Evolutionary conservation across 2,113 vertebrate genomes (phyloP), one percentile per base, ranked within the genome.

Genomic region (Boulengeromyrus knoepffleri): DNA sequence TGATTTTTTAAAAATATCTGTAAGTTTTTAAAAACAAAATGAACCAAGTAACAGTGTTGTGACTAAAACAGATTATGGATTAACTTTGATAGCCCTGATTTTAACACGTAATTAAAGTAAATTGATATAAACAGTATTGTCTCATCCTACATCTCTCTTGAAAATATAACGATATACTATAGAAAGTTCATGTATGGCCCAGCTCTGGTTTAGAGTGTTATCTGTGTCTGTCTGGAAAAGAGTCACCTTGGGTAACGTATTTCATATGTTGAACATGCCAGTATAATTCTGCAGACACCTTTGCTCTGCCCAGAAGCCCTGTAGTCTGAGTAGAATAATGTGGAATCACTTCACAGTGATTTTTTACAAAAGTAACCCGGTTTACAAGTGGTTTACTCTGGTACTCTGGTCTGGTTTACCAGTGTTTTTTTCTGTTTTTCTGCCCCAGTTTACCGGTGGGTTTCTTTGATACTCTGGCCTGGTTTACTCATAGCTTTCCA

Each of bases 371-470:
- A 52, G 50, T 52, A 17, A 8, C 6, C 6, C 17, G 6, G 87
- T 89, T 89, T 89, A 91, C 77, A 49, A 85, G 88, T 88, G 46
- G 39, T 87, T 85, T 89, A 66, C 56, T n/a, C 77, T 24, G 50
- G 87, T 89, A 45, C 52, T 85, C 56, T 89, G 66, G 49, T 84
- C 85, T 91, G 85, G 87, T 89, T 91, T 88, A 91, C 56, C 47
- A 24, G 56, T 58, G 56, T 0, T 58, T 58, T 24, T 52, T 52
- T 52, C 1, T 17, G 15, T 52, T 52, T 17, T 13, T 52, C 50
- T 52, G 50, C 15, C 50, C 50, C 50, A 52, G 50, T 52, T 52
- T 52, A 52, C 50, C 50, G 17, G 50, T 52, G 50, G 50, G 15
- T 4, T 17, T 52, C 50, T 17, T 17, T 52, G 13, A 50, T 50